These are phyloP conservation scores for Dicrostonyx torquatus DNA, from an alignment of 2,797 vertebrate genomes.

Conservation along the genomic window DNA sequence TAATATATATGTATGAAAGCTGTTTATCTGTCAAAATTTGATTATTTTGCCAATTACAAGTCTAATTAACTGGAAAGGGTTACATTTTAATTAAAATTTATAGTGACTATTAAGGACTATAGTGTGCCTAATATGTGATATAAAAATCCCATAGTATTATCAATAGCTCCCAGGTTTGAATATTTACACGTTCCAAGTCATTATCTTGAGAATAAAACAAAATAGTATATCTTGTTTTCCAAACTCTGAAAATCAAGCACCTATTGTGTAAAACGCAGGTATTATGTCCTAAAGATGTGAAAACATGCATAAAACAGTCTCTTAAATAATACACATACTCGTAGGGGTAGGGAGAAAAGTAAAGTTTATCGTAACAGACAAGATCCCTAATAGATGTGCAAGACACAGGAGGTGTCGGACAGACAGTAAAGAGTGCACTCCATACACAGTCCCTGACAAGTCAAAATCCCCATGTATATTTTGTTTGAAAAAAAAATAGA, in stretches of 20 bases:
- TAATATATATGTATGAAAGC: not conserved
- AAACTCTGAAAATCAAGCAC: not conserved
- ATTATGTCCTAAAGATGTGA: not conserved
- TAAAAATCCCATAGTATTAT: not conserved
- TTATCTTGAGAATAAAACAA: constrained; percentile 42
- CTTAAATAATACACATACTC: not conserved
- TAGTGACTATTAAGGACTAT: constrained; percentile 47
- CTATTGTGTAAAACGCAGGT: not conserved
- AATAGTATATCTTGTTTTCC: not conserved
- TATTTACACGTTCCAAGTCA: constrained; percentile 21
- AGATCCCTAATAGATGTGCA: not conserved
- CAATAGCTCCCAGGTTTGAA: not conserved
- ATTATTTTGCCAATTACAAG: constrained; percentile 57
- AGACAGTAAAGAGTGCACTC: not conserved
- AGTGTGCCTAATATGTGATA: constrained; percentile 23
- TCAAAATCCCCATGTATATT: not conserved
- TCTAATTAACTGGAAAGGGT: constrained; percentile 67
- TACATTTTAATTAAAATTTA: constrained; percentile 72
- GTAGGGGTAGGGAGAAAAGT: not conserved
- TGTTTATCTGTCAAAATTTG: constrained; percentile 55
- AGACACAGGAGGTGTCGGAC: not conserved
- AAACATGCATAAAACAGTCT: not conserved
- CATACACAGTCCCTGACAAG: not conserved
- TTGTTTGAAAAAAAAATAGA: constrained; percentile 21
- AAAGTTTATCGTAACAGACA: not conserved